Evolutionary conservation across 2,888 invertebrate species (phyloP).

Genomic region (Gnatocerus cornutus): DNA sequence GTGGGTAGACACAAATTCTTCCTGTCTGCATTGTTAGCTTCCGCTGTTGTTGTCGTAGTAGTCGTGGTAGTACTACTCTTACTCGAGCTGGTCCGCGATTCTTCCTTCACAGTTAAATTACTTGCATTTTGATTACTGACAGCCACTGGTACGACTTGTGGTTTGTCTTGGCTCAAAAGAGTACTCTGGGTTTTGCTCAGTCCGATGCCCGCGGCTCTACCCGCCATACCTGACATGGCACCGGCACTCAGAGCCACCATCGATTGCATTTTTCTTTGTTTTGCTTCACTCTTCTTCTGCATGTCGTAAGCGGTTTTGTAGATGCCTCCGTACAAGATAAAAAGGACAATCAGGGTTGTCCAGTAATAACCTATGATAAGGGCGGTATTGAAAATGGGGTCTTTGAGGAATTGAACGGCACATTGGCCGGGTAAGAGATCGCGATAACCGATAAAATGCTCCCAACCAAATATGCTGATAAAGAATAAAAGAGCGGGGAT

Average conservation of each 20-base stretch:
- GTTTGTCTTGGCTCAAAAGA: constrained; percentile 82
- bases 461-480: constrained; percentile 99
- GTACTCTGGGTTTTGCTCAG: constrained; percentile 84
- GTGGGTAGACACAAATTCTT: constrained; percentile 60
- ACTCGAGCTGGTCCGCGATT: constrained; percentile 73
- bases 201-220: constrained; percentile 89
- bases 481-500: constrained; percentile 97
- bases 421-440: constrained; percentile 92
- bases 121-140: constrained; percentile 52
- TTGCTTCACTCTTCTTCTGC: constrained; percentile 97
- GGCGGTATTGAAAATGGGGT: constrained; percentile 97
- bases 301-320: constrained; percentile 98
- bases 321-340: constrained; percentile 96
- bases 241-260: constrained; percentile 94
- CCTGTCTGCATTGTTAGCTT: constrained; percentile 56
- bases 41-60: constrained; percentile 73
- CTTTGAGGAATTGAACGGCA: constrained; percentile 97
- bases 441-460: constrained; percentile 95
- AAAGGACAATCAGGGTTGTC: constrained; percentile 96
- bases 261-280: constrained; percentile 95
- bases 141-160: constrained; percentile 68
- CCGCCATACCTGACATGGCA: constrained; percentile 93
- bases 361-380: constrained; percentile 98
- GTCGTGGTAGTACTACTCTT: constrained; percentile 76
- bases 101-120: constrained; percentile 60